phyloP scores from a whole-genome alignment of 2,888 invertebrate genomes.

The Lissocephala sabroskyi region DNA sequence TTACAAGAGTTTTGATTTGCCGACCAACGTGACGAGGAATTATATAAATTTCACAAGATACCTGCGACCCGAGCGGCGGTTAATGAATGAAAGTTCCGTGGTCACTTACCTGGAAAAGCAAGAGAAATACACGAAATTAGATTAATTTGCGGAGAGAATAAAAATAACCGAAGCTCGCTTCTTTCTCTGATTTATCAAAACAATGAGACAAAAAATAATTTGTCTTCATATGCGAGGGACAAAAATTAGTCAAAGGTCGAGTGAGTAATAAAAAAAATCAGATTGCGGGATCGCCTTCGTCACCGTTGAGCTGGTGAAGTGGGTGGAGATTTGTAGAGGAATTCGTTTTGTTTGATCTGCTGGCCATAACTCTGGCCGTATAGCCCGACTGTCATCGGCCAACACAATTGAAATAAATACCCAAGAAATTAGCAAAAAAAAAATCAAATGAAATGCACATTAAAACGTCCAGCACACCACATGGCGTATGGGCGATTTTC shows the following conservation, averaged over 20 bases:
- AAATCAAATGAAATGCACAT: slow-evolving; percentile 1
- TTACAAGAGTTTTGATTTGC: too few relatives aligned
- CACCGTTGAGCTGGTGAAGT: slow-evolving; percentile 13
- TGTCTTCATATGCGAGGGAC: slow-evolving; percentile 13
- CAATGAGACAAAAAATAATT: slow-evolving; percentile 11
- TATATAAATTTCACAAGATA: too few relatives aligned
- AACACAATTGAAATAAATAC: slow-evolving; percentile 7
- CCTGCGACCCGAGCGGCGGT: neutral
- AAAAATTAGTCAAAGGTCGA: slow-evolving; percentile 21
- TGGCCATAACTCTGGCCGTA: neutral
- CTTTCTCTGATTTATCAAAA: too few relatives aligned
- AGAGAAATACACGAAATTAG: slow-evolving; percentile 3
- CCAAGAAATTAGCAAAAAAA: neutral
- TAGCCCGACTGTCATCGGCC: slow-evolving; percentile 12
- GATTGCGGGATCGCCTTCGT: neutral
- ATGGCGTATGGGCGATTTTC: slow-evolving; percentile 18
- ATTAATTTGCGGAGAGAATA: slow-evolving; percentile 2
- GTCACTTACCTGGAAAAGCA: slow-evolving; percentile 40
- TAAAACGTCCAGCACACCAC: slow-evolving; percentile 3
- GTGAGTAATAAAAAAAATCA: too few relatives aligned
- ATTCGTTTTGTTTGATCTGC: slow-evolving; percentile 1
- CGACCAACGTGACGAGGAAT: neutral
- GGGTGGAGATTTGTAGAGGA: slow-evolving; percentile 21
- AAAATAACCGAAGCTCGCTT: too few relatives aligned
- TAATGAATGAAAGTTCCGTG: too few relatives aligned